A percentile compares a stretch with the other conserved stretches of the same genome.
phyloP scores from a whole-genome alignment of 2,797 vertebrate genomes.

The Ctenochaetus hawaiiensis region DNA sequence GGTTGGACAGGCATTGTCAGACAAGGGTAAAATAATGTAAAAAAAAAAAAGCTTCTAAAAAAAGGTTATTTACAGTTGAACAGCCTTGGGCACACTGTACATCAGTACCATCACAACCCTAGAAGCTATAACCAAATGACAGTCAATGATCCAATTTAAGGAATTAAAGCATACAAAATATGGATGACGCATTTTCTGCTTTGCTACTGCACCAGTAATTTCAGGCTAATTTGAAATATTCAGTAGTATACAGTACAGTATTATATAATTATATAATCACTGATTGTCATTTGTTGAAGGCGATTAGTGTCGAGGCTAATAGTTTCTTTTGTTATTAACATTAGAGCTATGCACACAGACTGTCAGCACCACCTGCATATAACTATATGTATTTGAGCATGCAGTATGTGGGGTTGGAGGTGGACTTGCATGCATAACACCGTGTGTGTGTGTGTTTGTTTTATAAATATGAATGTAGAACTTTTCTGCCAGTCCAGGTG shows the following conservation, averaged over 20 bases:
- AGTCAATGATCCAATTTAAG: background rate
- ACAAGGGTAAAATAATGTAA: no score
- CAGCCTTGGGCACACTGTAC: background rate
- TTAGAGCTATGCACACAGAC: constrained; percentile 2
- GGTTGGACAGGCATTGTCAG: no score
- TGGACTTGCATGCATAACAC: constrained; percentile 1
- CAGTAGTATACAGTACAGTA: background rate
- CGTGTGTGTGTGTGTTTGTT: background rate
- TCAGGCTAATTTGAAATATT: background rate
- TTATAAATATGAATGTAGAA: background rate
- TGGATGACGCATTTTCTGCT: background rate
- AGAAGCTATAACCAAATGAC: background rate
- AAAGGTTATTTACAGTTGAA: background rate
- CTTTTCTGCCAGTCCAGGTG: background rate
- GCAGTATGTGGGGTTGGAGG: constrained; percentile 14
- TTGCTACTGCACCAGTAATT: background rate
- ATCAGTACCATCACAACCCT: background rate
- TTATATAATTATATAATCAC: background rate
- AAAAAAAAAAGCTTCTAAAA: no score
- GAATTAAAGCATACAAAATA: background rate
- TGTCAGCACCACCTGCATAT: background rate
- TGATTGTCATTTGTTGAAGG: constrained; percentile 36
- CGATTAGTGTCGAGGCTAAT: constrained; percentile 48
- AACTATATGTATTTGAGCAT: background rate
- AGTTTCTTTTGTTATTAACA: constrained; percentile 57